Evolutionary conservation across 2,113 vertebrate genomes (phyloP).

Genomic region (Toxotes chatareus): DNA sequence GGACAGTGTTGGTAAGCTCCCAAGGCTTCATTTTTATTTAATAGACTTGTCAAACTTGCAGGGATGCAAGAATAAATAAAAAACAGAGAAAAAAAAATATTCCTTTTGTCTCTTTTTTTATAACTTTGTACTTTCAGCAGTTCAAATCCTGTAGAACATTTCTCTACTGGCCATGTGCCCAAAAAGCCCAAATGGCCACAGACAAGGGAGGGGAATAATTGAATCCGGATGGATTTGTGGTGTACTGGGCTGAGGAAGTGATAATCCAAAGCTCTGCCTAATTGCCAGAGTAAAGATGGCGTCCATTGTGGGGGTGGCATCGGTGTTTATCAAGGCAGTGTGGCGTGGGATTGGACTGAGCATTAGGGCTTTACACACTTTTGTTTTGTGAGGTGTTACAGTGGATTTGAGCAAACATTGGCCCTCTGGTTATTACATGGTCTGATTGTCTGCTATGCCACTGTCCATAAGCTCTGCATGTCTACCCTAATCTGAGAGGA

Average conservation of each 20-base stretch:
- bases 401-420: conserved; percentile 77
- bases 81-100: background rate
- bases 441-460: conserved; percentile 72
- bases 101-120: background rate
- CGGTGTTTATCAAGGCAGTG: conserved; percentile 69
- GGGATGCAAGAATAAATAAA: conserved; percentile 15
- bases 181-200: conserved; percentile 66
- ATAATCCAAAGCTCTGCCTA: conserved; percentile 79
- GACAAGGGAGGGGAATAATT: conserved; percentile 73
- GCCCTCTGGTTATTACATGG: conserved; percentile 74
- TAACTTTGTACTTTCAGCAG: conserved; percentile 53
- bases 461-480: conserved; percentile 67
- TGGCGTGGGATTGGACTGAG: conserved; percentile 73
- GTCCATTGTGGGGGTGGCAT: conserved; percentile 66
- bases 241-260: conserved; percentile 62
- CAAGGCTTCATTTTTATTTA: conserved; percentile 64
- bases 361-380: conserved; percentile 68
- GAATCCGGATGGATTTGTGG: conserved; percentile 76
- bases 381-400: conserved; percentile 79
- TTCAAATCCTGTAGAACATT: conserved; percentile 51
- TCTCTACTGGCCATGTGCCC: conserved; percentile 51
- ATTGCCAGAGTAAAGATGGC: conserved; percentile 80
- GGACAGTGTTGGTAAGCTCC: conserved; percentile 47
- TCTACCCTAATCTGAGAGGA: conserved; percentile 71
- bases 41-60: conserved; percentile 65